These are phyloP conservation scores for Meganola albula DNA, from an alignment of 2,888 invertebrate species.

Conservation along the genomic window DNA sequence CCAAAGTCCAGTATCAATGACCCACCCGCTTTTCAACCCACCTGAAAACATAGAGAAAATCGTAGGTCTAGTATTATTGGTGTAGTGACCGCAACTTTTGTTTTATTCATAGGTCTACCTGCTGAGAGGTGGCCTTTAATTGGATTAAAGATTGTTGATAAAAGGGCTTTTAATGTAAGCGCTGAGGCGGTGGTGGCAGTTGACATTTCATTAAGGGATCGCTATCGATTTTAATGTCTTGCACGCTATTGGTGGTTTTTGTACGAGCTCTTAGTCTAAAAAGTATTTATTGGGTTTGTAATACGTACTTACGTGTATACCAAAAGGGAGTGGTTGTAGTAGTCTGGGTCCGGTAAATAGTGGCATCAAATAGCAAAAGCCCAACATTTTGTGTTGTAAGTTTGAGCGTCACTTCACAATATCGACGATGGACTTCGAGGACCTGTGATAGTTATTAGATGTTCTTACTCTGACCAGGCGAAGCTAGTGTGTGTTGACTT, in stretches of 20 bases:
- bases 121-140: conserved; percentile 63
- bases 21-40: conserved; percentile 10
- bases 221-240: conserved; percentile 47
- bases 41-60: conserved; percentile 3
- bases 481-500: no score
- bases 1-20: conserved; percentile 34
- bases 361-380: no score
- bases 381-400: no score
- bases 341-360: no score
- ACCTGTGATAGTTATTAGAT: no score
- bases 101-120: conserved; percentile 65
- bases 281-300: conserved; percentile 2
- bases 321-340: no score
- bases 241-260: conserved; percentile 32
- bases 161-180: conserved; percentile 60
- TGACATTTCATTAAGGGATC: conserved; percentile 60
- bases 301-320: no score
- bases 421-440: no score
- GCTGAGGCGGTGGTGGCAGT: conserved; percentile 34
- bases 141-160: conserved; percentile 72
- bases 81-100: conserved; percentile 48
- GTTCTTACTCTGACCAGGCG: no score
- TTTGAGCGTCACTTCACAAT: no score
- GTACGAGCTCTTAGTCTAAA: conserved; percentile 12
- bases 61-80: conserved; percentile 36